phyloP scores from a whole-genome alignment of 1,140 invertebrate genomes.

The Macrobrachium rosenbergii region DNA sequence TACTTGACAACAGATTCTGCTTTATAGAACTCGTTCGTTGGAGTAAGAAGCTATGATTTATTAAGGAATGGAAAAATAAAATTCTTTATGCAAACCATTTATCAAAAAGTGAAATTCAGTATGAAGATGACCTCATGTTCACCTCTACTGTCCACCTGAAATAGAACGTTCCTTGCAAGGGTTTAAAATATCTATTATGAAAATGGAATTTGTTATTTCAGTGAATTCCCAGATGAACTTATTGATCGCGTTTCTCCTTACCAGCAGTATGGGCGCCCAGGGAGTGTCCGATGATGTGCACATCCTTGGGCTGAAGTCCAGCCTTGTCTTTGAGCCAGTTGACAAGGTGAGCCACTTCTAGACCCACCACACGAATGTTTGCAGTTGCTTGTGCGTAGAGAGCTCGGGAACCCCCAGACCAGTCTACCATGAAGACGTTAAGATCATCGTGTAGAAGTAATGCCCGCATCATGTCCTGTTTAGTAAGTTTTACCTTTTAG shows the following conservation, averaged over 20 bases:
- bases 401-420: conserved; percentile 69
- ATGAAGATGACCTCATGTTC: no score
- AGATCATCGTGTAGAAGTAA: conserved; percentile 57
- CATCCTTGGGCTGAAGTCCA: conserved; percentile 78
- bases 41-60: no score
- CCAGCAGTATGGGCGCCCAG: conserved; percentile 88
- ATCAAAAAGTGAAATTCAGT: no score
- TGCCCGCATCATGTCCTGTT: conserved; percentile 64
- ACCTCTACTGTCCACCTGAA: no score
- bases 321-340: conserved; percentile 78
- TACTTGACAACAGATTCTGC: no score
- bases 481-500: no score
- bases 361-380: conserved; percentile 79
- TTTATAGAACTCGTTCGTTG: no score
- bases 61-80: no score
- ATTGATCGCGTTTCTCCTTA: conserved; percentile 15
- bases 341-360: conserved; percentile 85
- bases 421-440: conserved; percentile 67
- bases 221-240: background rate
- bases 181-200: no score
- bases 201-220: no score
- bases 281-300: conserved; percentile 88
- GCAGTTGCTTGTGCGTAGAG: conserved; percentile 69
- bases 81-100: no score
- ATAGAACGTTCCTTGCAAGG: no score